Conservation (phyloP, 2,888 invertebrate genomes). For the Stenolophus ochropezus region DNA sequence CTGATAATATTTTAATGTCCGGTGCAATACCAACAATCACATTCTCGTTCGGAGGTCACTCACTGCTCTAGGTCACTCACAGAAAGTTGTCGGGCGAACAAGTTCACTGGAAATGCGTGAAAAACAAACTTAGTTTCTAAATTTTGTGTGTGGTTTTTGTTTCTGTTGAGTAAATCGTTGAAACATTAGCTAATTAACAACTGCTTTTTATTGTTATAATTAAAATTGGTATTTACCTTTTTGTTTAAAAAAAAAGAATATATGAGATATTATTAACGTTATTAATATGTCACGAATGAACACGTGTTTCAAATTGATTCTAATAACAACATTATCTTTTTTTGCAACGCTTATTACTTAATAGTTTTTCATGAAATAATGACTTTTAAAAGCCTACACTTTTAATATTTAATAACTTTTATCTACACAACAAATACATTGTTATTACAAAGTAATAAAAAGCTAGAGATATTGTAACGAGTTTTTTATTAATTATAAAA, state of each 20-base stretch:
- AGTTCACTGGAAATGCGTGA: conserved; percentile 25
- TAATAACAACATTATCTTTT: background rate
- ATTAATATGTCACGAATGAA: background rate
- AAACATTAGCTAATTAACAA: background rate
- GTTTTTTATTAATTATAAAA: too few species aligned
- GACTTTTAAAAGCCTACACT: background rate
- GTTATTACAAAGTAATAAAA: too few species aligned
- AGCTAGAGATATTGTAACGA: too few species aligned
- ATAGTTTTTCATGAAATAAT: background rate
- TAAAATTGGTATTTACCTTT: background rate
- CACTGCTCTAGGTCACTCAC: conserved; percentile 52
- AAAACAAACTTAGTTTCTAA: conserved; percentile 22
- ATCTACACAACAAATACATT: too few species aligned
- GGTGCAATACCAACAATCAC: background rate
- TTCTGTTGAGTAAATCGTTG: background rate
- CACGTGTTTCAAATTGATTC: background rate
- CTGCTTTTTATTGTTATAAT: conserved; percentile 17
- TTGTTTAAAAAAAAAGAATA: background rate
- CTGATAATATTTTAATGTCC: conserved; percentile 43
- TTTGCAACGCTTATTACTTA: background rate
- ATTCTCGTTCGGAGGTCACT: conserved; percentile 55
- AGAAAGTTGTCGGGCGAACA: conserved; percentile 52
- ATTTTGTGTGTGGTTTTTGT: background rate
- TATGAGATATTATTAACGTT: background rate
- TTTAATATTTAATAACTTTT: too few species aligned